These are phyloP conservation scores for Lampropteryx suffumata DNA, from an alignment of 2,888 invertebrate species.

Conservation along the genomic window DNA sequence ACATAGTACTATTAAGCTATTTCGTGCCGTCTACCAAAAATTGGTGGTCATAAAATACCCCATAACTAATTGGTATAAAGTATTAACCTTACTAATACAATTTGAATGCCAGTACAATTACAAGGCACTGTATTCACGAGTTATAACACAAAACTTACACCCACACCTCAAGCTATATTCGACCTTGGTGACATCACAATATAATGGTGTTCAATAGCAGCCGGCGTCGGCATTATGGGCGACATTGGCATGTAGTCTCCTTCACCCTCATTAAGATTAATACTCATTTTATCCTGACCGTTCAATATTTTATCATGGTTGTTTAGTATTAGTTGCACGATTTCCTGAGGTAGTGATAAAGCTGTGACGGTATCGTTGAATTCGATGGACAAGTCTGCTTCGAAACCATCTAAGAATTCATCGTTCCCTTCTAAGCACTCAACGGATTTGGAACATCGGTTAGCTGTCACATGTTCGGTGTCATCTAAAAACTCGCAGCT, in stretches of 20 bases:
- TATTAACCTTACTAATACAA: background rate
- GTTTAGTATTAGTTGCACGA: slow-evolving; percentile 65
- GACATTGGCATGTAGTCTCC: slow-evolving; percentile 74
- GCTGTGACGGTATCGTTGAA: slow-evolving; percentile 57
- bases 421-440: slow-evolving; percentile 62
- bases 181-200: slow-evolving; percentile 73
- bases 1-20: too few relatives aligned
- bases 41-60: too few relatives aligned
- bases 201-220: slow-evolving; percentile 63
- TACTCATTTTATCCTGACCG: slow-evolving; percentile 47
- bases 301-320: slow-evolving; percentile 33
- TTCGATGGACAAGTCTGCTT: slow-evolving; percentile 60
- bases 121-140: background rate
- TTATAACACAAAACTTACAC: background rate
- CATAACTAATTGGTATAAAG: too few relatives aligned
- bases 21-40: too few relatives aligned
- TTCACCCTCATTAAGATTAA: slow-evolving; percentile 53
- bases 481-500: slow-evolving; percentile 76
- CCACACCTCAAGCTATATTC: slow-evolving; percentile 55
- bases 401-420: slow-evolving; percentile 51
- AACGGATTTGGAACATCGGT: slow-evolving; percentile 70
- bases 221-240: slow-evolving; percentile 57
- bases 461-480: slow-evolving; percentile 51
- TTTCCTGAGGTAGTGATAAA: slow-evolving; percentile 64
- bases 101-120: background rate